Evolutionary conservation across 2,797 vertebrate species (phyloP).

Genomic region (Mionectes olivaceus): DNA sequence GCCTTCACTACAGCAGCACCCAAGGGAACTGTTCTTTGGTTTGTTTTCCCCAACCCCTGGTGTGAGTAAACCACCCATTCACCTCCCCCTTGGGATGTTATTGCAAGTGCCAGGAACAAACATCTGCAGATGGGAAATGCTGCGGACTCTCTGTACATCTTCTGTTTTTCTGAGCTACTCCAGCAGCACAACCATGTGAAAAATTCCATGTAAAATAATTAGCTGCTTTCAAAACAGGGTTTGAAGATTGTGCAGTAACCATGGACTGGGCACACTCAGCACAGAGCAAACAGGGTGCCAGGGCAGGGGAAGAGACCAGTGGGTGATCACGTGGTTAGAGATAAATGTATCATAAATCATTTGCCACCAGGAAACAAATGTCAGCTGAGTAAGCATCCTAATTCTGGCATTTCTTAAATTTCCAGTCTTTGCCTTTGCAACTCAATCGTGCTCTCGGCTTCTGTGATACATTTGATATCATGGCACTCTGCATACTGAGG

Average conservation of each 20-base stretch:
- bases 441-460: neutral
- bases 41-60: neutral
- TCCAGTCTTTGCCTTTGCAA: neutral
- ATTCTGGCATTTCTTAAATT: conserved; percentile 36
- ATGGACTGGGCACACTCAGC: neutral
- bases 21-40: neutral
- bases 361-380: neutral
- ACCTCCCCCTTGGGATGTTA: neutral
- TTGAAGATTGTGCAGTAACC: neutral
- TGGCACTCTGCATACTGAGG: neutral
- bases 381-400: neutral
- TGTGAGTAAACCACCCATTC: neutral
- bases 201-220: neutral
- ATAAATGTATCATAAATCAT: neutral
- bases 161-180: neutral
- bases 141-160: neutral
- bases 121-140: neutral
- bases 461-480: neutral
- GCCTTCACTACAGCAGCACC: neutral
- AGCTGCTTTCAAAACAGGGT: neutral
- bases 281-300: neutral
- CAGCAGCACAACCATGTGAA: neutral
- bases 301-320: neutral
- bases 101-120: neutral
- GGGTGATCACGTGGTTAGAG: neutral